Evolutionary conservation across 2,888 invertebrate genomes (phyloP).

Genomic region (Parnassius orleans): DNA sequence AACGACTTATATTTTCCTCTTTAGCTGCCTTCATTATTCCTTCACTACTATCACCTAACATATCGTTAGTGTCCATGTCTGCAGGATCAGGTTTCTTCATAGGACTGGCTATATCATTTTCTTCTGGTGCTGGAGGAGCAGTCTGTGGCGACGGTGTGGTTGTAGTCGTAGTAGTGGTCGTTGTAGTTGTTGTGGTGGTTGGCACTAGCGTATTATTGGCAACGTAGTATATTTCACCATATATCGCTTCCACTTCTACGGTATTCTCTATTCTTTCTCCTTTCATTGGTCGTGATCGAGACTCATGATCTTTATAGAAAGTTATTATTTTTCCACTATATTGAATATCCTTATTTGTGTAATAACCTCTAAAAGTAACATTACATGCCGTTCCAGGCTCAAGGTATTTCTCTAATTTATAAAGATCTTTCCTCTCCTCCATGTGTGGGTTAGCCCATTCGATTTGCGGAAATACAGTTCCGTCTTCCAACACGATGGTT

Average conservation of each 20-base stretch:
- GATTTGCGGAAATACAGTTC: slow-evolving; percentile 80
- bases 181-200: slow-evolving; percentile 84
- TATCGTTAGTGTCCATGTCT: slow-evolving; percentile 53
- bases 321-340: slow-evolving; percentile 87
- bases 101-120: slow-evolving; percentile 61
- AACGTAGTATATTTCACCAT: slow-evolving; percentile 88
- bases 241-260: slow-evolving; percentile 86
- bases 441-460: slow-evolving; percentile 85
- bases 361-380: slow-evolving; percentile 87
- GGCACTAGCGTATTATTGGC: slow-evolving; percentile 89
- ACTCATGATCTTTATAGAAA: slow-evolving; percentile 83
- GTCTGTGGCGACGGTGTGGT: slow-evolving; percentile 78
- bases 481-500: slow-evolving; percentile 81
- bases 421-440: slow-evolving; percentile 78
- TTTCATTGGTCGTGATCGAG: slow-evolving; percentile 80
- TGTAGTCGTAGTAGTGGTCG: slow-evolving; percentile 83
- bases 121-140: slow-evolving; percentile 75
- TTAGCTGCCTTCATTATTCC: slow-evolving; percentile 51
- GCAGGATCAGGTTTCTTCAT: slow-evolving; percentile 51
- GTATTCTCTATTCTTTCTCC: slow-evolving; percentile 85
- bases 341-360: slow-evolving; percentile 87
- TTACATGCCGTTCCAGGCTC: slow-evolving; percentile 91
- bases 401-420: slow-evolving; percentile 83
- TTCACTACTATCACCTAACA: slow-evolving; percentile 60
- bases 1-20: slow-evolving; percentile 60